These are phyloP conservation scores for Chelonoidis abingdonii DNA, from an alignment of 2,113 vertebrate genomes.

Conservation along the genomic window DNA sequence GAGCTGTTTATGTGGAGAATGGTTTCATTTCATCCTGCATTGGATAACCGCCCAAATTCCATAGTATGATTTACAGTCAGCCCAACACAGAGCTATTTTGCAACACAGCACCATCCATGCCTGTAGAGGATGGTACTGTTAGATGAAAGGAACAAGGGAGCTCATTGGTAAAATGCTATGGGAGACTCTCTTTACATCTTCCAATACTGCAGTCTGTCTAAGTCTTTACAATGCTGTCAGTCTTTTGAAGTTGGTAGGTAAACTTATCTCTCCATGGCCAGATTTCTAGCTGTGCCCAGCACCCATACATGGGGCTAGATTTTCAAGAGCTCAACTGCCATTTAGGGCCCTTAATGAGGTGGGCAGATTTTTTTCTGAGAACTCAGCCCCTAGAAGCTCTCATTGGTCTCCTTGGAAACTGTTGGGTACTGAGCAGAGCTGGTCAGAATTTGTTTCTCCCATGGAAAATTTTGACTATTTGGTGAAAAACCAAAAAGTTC, in stretches of 20 bases:
- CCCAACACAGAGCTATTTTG: constrained; percentile 14
- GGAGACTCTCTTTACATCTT: constrained; percentile 7
- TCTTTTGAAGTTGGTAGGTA: background rate
- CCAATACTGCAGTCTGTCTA: background rate
- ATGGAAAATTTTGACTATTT: background rate
- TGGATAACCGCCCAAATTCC: constrained; percentile 36
- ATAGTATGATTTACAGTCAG: constrained; percentile 46
- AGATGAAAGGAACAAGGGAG: constrained; percentile 58
- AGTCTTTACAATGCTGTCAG: constrained; percentile 1
- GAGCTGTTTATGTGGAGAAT: constrained; percentile 64
- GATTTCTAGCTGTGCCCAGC: background rate
- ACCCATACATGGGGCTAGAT: background rate
- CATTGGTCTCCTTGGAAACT: background rate
- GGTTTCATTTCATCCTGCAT: constrained; percentile 49
- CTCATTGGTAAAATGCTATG: constrained; percentile 13
- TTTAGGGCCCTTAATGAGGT: background rate
- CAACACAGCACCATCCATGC: constrained; percentile 43
- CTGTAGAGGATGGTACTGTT: constrained; percentile 4
- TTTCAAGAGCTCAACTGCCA: background rate
- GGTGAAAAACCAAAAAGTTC: background rate
- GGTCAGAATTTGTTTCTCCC: background rate
- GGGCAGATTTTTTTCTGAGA: constrained; percentile 13
- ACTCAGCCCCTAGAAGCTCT: background rate
- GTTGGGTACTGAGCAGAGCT: background rate
- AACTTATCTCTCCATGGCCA: background rate